Conservation (phyloP, 2,797 vertebrate genomes). For the Schizothorax lantsangensis region DNA sequence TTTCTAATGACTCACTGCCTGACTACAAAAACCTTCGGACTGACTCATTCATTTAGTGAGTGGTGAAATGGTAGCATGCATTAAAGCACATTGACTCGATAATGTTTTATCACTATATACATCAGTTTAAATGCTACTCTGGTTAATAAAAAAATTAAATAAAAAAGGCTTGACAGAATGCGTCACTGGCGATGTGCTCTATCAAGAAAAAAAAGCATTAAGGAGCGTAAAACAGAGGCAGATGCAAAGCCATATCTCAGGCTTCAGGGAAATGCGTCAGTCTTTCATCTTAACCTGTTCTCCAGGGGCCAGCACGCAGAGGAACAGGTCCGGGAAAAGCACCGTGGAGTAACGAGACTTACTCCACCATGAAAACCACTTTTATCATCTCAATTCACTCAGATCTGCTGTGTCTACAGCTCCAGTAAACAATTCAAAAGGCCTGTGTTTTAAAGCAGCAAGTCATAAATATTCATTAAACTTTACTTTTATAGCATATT, state of each 20-base stretch:
- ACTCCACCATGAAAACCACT: constrained; percentile 50
- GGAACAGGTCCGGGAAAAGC: constrained; percentile 37
- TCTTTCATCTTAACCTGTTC: constrained; percentile 69
- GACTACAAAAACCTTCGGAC: constrained; percentile 66
- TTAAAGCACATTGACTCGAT: constrained; percentile 43
- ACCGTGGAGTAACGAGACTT: constrained; percentile 30
- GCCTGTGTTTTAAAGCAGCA: not conserved
- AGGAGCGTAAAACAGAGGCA: constrained; percentile 37
- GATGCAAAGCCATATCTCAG: constrained; percentile 53
- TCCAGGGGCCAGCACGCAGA: constrained; percentile 57
- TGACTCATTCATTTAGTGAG: constrained; percentile 68
- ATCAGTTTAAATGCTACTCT: constrained; percentile 39
- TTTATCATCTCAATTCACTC: constrained; percentile 48
- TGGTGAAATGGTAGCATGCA: constrained; percentile 33
- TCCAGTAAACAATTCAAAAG: constrained; percentile 29
- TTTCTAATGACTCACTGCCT: constrained; percentile 70
- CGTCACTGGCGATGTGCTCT: constrained; percentile 31
- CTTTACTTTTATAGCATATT: not conserved
- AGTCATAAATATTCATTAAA: constrained; percentile 16
- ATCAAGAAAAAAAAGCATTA: not conserved
- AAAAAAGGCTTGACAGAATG: constrained; percentile 13
- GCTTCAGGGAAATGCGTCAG: constrained; percentile 62
- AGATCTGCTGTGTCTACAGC: constrained; percentile 9
- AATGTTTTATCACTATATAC: constrained; percentile 46
- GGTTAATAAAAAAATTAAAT: constrained; percentile 15